phyloP scores from a whole-genome alignment of 1,140 invertebrate genomes.

The Pseudomyrmex pallidus region DNA sequence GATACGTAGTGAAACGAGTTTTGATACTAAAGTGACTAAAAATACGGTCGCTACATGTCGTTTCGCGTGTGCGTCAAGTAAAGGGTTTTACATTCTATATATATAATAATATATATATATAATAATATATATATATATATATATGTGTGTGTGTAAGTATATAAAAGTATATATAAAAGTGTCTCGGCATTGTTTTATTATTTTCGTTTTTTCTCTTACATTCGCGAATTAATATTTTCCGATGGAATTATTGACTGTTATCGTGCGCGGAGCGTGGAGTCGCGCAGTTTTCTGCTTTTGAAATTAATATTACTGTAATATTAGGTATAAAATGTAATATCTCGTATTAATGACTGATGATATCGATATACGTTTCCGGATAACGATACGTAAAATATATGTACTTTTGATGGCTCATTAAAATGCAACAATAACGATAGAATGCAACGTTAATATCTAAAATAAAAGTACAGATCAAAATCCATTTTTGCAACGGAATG shows the following conservation, averaged over 20 bases:
- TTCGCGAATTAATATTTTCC: constrained; percentile 57
- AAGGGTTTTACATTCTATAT: constrained; percentile 47
- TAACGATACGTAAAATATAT: not conserved
- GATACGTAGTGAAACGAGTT: constrained; percentile 49
- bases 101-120: constrained; percentile 17
- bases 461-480: not conserved
- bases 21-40: constrained; percentile 62
- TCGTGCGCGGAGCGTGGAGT: not conserved
- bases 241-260: constrained; percentile 24
- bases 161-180: no score
- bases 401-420: not conserved
- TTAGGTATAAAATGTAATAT: constrained; percentile 21
- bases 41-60: constrained; percentile 55
- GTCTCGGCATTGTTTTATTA: no score
- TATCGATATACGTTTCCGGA: not conserved
- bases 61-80: constrained; percentile 36
- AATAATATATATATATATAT: constrained; percentile 10
- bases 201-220: not conserved
- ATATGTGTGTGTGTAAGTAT: constrained; percentile 7
- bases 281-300: constrained; percentile 2
- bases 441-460: not conserved
- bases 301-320: constrained; percentile 12
- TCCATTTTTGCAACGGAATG: no score
- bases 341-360: constrained; percentile 1
- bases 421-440: constrained; percentile 2